phyloP scores from a whole-genome alignment of 2,888 invertebrate genomes.

The Phaonia tiefii region DNA sequence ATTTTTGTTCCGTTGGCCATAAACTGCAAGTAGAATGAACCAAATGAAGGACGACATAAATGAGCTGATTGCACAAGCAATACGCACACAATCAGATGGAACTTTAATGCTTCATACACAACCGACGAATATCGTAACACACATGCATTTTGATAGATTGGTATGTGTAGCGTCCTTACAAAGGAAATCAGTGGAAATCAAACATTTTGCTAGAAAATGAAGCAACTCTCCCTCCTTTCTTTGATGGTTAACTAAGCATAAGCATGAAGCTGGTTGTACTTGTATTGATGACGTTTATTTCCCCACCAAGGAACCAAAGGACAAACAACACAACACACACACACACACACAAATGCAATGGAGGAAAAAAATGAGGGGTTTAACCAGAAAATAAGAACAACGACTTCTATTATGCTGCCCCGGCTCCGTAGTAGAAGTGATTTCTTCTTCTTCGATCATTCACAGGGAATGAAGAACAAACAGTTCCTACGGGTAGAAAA shows the following conservation, averaged over 20 bases:
- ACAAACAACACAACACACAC: background rate
- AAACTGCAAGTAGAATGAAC: background rate
- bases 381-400: background rate
- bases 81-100: background rate
- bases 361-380: background rate
- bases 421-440: too few relatives aligned
- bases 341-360: background rate
- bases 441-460: constrained; percentile 10
- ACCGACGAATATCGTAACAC: background rate
- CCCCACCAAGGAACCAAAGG: background rate
- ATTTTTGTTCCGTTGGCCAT: background rate
- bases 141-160: background rate
- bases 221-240: constrained; percentile 19
- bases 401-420: background rate
- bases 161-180: background rate
- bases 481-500: background rate
- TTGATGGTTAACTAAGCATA: constrained; percentile 22
- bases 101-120: background rate
- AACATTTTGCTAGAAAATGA: constrained; percentile 24
- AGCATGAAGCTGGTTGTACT: background rate
- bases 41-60: background rate
- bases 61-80: background rate
- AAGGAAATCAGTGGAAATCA: constrained; percentile 25
- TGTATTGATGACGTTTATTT: background rate
- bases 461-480: background rate